These are phyloP conservation scores for Diadegma fenestrale DNA, from an alignment of 2,888 invertebrate genomes.

Conservation along the genomic window DNA sequence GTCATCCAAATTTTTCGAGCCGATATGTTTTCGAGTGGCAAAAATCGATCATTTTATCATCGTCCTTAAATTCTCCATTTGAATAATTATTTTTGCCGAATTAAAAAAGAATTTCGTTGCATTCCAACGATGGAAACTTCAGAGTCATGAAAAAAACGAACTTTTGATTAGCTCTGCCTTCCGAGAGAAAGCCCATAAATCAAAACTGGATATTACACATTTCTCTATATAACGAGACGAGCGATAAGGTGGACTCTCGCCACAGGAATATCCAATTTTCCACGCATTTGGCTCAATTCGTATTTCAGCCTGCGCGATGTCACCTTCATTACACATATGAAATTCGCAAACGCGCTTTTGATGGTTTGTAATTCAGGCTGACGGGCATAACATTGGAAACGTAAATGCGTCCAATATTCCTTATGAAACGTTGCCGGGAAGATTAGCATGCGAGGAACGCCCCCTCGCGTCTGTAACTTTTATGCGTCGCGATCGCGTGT, in stretches of 20 bases:
- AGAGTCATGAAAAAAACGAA: too few species aligned
- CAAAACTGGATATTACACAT: constrained; percentile 17
- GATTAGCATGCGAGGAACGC: not conserved
- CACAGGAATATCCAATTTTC: constrained; percentile 41
- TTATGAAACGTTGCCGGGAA: not conserved
- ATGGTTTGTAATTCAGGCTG: constrained; percentile 19
- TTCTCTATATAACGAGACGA: not conserved
- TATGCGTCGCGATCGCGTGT: not conserved
- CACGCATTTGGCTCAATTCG: constrained; percentile 45
- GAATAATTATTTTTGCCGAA: too few species aligned
- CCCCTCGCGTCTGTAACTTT: not conserved
- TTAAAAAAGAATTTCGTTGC: too few species aligned
- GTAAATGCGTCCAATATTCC: constrained; percentile 18
- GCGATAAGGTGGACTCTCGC: not conserved
- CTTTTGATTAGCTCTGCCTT: constrained; percentile 46
- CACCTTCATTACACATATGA: constrained; percentile 5
- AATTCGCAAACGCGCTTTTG: constrained; percentile 34
- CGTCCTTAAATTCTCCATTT: too few species aligned
- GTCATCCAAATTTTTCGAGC: too few species aligned
- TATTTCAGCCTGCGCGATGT: constrained; percentile 14
- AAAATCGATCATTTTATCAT: too few species aligned
- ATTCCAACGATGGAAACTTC: too few species aligned
- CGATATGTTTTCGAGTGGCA: too few species aligned
- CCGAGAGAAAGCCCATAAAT: constrained; percentile 33
- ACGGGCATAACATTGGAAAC: constrained; percentile 17